Base-by-base conservation (phyloP, 2,797 vertebrate genomes). In the Liasis olivaceus region DNA sequence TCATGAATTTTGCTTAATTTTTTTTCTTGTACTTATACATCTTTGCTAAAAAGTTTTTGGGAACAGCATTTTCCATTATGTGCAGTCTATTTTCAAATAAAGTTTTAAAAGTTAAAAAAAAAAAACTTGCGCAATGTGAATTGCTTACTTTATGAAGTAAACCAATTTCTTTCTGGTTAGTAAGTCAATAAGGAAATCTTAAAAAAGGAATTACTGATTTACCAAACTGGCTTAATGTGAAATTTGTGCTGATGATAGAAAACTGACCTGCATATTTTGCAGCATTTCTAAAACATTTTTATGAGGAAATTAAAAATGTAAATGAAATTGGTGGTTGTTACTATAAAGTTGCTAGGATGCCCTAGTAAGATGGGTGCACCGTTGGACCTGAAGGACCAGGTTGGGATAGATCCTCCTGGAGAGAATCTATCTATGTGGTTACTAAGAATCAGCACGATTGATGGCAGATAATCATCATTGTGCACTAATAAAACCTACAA, bases 401-500 rank as follows among this genome's bases (percentile, higher is more conserved):
- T 11, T 77, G 17, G 42, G 42, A 20, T 22, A 77, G 72, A 42
- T 17, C 3, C 3, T 77, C 36, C 22, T 77, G 72, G 72, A 42
- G 20, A 42, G 42, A 36, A 72, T 72, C 56, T 15, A 17, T 13
- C 31, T 77, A 42, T 42, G 7, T 22, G 17, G 31, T 42, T 77
- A 42, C 36, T 77, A 77, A 77, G 69, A 20, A 77, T 42, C 31
- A 20, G 17, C 69, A 77, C 7, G 36, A 6, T 42, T 36, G 69
- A 36, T 72, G 15, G 36, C 36, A 36, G 1, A 36, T 36, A 51
- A 51, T 51, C 28, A 66, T 66, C 24, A 22, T 12, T 69, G 64
- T 69, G 64, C 84, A 89, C 93, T 88, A n/a, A 90, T 92, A 85
- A 14, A 94, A 88, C 87, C 85, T 93, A n/a, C 60, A 91, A 85